A percentile compares a stretch with the other conserved stretches of the same genome.
Conservation (phyloP, 2,797 vertebrate genomes). For the Bryconaethiops microstoma region DNA sequence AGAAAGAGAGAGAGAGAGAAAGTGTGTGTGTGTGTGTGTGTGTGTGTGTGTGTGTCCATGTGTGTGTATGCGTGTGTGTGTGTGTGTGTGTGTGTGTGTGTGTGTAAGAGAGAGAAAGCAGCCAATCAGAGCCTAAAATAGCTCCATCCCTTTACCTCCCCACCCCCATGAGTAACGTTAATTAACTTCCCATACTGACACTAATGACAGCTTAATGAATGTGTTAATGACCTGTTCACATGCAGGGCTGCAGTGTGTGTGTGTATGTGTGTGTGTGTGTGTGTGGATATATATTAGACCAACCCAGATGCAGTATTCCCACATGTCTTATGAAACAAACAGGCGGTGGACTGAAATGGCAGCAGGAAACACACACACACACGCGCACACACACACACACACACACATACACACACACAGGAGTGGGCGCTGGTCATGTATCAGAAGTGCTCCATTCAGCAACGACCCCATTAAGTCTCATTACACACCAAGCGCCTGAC, state of each 20-base stretch:
- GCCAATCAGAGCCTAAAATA: conserved; percentile 37
- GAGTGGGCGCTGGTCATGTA: not conserved
- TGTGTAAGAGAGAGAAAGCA: not conserved
- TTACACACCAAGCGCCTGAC: conserved; percentile 17
- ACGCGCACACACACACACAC: too few relatives aligned
- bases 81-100: too few relatives aligned
- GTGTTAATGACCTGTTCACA: conserved; percentile 45
- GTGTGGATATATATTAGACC: not conserved
- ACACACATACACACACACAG: conserved; percentile 4
- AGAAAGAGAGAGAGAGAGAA: too few relatives aligned
- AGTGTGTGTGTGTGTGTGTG: too few relatives aligned
- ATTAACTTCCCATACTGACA: conserved; percentile 49
- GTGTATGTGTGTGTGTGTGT: conserved; percentile 1
- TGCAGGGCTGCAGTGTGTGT: conserved; percentile 13
- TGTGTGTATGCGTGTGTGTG: too few relatives aligned
- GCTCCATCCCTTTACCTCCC: conserved; percentile 59
- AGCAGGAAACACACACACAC: conserved; percentile 15
- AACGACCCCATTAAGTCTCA: conserved; percentile 15
- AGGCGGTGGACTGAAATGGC: not conserved
- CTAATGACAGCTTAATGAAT: conserved; percentile 50
- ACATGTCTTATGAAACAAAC: conserved; percentile 25
- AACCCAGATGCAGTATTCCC: conserved; percentile 15
- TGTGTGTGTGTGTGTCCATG: too few relatives aligned
- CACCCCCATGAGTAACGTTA: conserved; percentile 38
- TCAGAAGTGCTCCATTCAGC: not conserved